Conservation (phyloP, 2,113 vertebrate species). For the Conger conger region DNA sequence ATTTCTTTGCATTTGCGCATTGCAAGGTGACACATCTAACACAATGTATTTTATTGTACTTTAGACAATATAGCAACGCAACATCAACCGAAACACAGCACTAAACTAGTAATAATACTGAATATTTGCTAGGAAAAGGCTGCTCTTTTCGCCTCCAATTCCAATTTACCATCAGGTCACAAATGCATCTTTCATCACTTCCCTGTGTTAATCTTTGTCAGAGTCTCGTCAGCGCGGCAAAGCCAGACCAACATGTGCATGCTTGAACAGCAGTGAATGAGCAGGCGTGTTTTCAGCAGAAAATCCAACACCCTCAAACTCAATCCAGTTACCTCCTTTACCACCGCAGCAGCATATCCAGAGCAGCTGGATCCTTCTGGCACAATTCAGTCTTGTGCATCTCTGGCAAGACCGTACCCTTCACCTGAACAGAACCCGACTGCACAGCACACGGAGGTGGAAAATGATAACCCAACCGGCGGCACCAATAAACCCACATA, state of each 20-base stretch:
- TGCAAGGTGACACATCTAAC: not conserved
- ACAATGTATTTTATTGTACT: not conserved
- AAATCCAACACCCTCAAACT: not conserved
- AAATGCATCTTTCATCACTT: not conserved
- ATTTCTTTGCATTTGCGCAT: not conserved
- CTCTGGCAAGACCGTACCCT: conserved; percentile 38
- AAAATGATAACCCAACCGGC: conserved; percentile 28
- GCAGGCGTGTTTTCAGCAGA: not conserved
- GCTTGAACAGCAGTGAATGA: not conserved
- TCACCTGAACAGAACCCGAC: conserved; percentile 43
- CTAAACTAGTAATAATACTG: not conserved
- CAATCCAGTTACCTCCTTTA: not conserved
- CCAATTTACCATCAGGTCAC: not conserved
- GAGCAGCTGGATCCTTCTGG: conserved; percentile 24
- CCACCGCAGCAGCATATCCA: not conserved
- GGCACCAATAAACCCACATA: conserved; percentile 31
- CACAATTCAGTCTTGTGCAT: conserved; percentile 26
- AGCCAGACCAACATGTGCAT: not conserved
- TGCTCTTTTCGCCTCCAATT: not conserved
- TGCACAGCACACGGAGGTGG: not conserved
- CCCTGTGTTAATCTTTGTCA: not conserved
- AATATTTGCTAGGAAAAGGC: not conserved
- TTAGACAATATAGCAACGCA: not conserved
- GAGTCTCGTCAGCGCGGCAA: not conserved
- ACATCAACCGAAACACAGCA: not conserved